phyloP scores from a whole-genome alignment of 2,888 invertebrate species.

The Drosophila rellima region DNA sequence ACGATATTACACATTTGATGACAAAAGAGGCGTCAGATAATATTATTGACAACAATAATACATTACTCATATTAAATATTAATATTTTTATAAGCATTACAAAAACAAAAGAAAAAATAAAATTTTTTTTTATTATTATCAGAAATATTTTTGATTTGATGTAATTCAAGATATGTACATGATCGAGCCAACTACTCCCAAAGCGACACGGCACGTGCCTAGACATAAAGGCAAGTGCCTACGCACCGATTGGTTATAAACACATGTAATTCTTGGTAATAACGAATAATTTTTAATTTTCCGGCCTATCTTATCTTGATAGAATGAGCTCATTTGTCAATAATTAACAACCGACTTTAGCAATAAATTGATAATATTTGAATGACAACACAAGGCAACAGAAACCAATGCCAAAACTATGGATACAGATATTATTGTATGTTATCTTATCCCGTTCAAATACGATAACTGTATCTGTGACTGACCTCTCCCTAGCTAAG shows the following conservation, averaged over 20 bases:
- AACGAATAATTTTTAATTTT: too few relatives aligned
- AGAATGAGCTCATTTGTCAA: slow-evolving; percentile 10
- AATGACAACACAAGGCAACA: neutral
- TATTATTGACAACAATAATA: too few relatives aligned
- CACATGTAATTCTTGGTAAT: neutral
- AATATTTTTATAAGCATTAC: too few relatives aligned
- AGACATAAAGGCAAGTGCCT: neutral
- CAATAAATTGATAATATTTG: neutral
- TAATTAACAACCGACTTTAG: neutral
- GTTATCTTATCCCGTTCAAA: neutral
- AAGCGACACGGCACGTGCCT: too few relatives aligned
- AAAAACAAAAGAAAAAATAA: too few relatives aligned
- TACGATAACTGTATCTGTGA: neutral
- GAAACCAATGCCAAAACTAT: neutral
- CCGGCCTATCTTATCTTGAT: neutral
- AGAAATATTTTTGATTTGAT: too few relatives aligned
- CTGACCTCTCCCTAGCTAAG: slow-evolving; percentile 12
- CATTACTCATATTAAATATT: too few relatives aligned
- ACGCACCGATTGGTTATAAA: neutral
- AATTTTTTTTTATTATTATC: too few relatives aligned
- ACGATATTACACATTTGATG: neutral
- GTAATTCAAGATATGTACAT: too few relatives aligned
- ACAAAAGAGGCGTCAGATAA: neutral
- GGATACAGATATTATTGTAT: too few relatives aligned
- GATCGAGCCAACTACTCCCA: too few relatives aligned